phyloP scores from a whole-genome alignment of 92 coral and sea anemone species.

The Virgularia gustaviana region DNA sequence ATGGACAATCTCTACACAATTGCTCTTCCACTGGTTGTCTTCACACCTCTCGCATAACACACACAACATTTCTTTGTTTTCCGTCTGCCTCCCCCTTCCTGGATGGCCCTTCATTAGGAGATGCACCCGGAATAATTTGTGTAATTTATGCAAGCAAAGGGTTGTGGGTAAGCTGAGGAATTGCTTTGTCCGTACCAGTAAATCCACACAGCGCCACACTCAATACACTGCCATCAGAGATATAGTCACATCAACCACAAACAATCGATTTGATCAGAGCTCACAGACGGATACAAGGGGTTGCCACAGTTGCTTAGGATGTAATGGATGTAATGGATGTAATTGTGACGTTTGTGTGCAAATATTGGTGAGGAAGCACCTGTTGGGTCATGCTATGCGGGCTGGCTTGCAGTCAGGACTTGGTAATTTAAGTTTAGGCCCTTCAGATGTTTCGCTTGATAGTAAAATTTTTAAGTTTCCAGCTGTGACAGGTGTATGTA shows the following conservation, averaged over 20 bases:
- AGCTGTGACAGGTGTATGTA: neutral
- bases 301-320: conserved; percentile 1
- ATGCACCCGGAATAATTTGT: neutral
- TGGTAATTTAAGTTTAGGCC: neutral
- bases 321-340: too few relatives aligned
- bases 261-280: too few relatives aligned
- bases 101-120: conserved; percentile 1
- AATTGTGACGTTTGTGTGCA: too few relatives aligned
- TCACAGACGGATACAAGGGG: too few relatives aligned
- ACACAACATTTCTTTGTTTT: conserved; percentile 5
- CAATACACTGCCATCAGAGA: too few relatives aligned
- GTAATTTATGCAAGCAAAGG: neutral
- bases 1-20: neutral
- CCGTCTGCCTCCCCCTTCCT: neutral
- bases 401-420: neutral
- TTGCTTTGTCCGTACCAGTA: too few relatives aligned
- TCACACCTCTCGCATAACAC: conserved; percentile 10
- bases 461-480: neutral
- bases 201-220: too few relatives aligned
- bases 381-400: conserved; percentile 9
- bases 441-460: neutral
- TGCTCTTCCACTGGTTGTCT: conserved; percentile 19
- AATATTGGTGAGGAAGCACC: neutral
- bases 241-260: too few relatives aligned
- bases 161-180: neutral